These are phyloP conservation scores for Brachypalpus laphriformis DNA, from an alignment of 2,888 invertebrate genomes.

Conservation along the genomic window DNA sequence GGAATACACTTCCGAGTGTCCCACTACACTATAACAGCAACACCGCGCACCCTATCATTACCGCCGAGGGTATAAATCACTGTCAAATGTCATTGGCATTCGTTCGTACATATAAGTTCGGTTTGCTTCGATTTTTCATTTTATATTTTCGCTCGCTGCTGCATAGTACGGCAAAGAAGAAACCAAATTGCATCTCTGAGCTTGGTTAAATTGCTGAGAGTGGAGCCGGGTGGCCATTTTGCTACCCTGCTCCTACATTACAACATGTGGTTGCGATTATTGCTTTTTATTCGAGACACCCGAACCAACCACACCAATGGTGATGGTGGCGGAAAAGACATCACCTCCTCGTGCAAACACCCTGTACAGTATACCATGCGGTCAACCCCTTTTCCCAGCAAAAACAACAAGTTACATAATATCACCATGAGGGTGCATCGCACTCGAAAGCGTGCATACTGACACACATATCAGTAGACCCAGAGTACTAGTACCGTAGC, in stretches of 20 bases:
- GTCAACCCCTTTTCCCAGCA: conserved; percentile 46
- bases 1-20: conserved; percentile 12
- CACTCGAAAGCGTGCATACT: conserved; percentile 61
- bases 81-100: conserved; percentile 82
- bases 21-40: not conserved
- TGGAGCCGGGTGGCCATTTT: not conserved
- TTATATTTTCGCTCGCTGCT: conserved; percentile 6
- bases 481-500: conserved; percentile 6
- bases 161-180: conserved; percentile 37
- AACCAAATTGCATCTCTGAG: conserved; percentile 48
- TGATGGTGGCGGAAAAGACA: conserved; percentile 5
- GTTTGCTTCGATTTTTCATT: conserved; percentile 15
- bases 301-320: conserved; percentile 28
- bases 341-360: conserved; percentile 19
- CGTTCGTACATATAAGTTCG: conserved; percentile 9
- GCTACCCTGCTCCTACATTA: not conserved
- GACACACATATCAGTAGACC: conserved; percentile 58
- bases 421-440: conserved; percentile 49
- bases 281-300: conserved; percentile 62
- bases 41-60: conserved; percentile 79
- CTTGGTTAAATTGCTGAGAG: conserved; percentile 17
- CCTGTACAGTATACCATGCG: conserved; percentile 45
- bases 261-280: conserved; percentile 72
- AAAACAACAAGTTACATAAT: conserved; percentile 66
- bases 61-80: conserved; percentile 81